Conservation (phyloP, 35 echinoderm and acorn worm species). For the Hemicentrotus pulcherrimus region DNA sequence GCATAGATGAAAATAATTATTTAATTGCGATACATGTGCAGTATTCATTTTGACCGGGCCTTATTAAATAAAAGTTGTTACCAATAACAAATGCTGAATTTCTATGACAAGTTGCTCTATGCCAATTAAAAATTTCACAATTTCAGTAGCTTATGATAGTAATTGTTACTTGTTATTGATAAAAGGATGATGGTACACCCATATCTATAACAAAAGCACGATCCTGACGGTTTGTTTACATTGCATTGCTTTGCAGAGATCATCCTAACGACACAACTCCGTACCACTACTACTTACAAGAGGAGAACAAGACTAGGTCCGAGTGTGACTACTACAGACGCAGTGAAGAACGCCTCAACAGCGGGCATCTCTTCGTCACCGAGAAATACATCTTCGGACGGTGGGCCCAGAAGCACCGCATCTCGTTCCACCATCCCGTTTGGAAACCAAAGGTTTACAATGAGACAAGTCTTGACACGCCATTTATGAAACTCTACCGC, state of each 20-base stretch:
- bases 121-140: too few species aligned
- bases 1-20: too few species aligned
- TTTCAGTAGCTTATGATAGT: too few species aligned
- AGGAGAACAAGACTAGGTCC: constrained; percentile 43
- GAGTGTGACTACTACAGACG: constrained; percentile 87
- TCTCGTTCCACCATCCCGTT: constrained; percentile 62
- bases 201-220: too few species aligned
- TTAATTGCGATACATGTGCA: too few species aligned
- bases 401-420: constrained; percentile 80
- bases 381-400: constrained; percentile 91
- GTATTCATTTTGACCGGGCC: too few species aligned
- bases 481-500: constrained; percentile 83
- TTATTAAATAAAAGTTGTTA: too few species aligned
- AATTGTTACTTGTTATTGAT: too few species aligned
- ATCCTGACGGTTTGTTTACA: neutral
- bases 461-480: constrained; percentile 65
- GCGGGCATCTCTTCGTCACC: constrained; percentile 87
- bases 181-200: too few species aligned
- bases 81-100: too few species aligned
- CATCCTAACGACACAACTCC: constrained; percentile 78
- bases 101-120: too few species aligned
- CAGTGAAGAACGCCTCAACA: constrained; percentile 73
- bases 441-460: constrained; percentile 74
- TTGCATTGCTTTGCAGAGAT: constrained; percentile 57
- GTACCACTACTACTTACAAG: constrained; percentile 85